Evolutionary conservation across 2,113 vertebrate species (phyloP).

Genomic region (Ceyx margarethae): DNA sequence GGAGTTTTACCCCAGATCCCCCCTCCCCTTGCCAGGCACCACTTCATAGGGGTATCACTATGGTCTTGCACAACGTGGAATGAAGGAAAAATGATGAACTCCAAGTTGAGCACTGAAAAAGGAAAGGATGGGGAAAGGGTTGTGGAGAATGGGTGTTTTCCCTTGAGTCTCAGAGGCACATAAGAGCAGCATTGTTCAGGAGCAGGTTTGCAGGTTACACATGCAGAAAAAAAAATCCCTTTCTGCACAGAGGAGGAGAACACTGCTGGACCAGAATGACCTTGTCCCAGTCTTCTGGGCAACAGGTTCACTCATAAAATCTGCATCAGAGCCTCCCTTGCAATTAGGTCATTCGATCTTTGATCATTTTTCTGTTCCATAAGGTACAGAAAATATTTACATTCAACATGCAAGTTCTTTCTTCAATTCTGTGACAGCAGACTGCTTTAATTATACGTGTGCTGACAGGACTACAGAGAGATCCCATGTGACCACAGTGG

Average conservation of each 20-base stretch:
- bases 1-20: neutral
- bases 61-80: neutral
- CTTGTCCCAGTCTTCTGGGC: neutral
- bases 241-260: neutral
- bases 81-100: fast-evolving
- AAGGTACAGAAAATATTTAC: conserved; percentile 41
- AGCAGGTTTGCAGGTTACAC: neutral
- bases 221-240: neutral
- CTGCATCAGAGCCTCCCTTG: neutral
- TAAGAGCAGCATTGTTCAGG: neutral
- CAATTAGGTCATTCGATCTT: conserved; percentile 57
- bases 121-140: neutral
- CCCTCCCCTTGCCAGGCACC: neutral
- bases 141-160: neutral
- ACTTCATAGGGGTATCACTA: neutral
- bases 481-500: conserved; percentile 17
- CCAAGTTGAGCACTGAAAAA: neutral
- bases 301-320: neutral
- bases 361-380: conserved; percentile 30
- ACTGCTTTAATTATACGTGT: conserved; percentile 34
- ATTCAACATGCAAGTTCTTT: conserved; percentile 17
- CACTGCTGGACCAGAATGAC: neutral
- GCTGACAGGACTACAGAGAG: conserved; percentile 39
- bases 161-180: neutral
- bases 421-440: conserved; percentile 25